Evolutionary conservation across 2,113 vertebrate species (phyloP).

Genomic region (Hippocampus abdominalis): DNA sequence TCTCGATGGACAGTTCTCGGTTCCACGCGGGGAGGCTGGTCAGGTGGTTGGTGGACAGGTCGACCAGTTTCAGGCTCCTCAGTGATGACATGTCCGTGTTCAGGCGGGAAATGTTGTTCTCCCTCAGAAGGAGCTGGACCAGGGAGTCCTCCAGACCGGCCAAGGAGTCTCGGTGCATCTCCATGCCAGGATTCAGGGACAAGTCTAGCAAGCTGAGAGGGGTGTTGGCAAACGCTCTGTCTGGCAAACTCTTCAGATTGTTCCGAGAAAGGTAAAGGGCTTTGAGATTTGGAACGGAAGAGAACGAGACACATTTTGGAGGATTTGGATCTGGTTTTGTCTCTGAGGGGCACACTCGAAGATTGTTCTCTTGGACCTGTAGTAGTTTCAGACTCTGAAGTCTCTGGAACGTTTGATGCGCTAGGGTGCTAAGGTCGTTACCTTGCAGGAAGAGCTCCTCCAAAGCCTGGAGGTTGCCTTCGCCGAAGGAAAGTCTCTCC

Average conservation of each 20-base stretch:
- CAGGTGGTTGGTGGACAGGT: slow-evolving; percentile 85
- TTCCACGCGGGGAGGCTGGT: slow-evolving; percentile 76
- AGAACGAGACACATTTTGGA: slow-evolving; percentile 74
- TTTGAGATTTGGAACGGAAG: slow-evolving; percentile 64
- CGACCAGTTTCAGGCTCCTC: slow-evolving; percentile 76
- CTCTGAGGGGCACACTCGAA: slow-evolving; percentile 68
- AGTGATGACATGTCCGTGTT: slow-evolving; percentile 79
- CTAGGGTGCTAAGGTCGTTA: slow-evolving; percentile 73
- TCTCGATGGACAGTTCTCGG: slow-evolving; percentile 78
- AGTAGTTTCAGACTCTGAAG: slow-evolving; percentile 76
- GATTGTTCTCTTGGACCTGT: slow-evolving; percentile 78
- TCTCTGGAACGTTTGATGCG: slow-evolving; percentile 71
- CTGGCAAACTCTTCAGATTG: slow-evolving; percentile 67
- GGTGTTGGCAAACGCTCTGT: slow-evolving; percentile 73
- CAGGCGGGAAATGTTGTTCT: slow-evolving; percentile 75
- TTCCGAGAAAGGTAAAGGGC: slow-evolving; percentile 82
- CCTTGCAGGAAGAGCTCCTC: slow-evolving; percentile 77
- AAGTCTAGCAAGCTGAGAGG: slow-evolving; percentile 79
- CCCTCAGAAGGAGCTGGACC: slow-evolving; percentile 77
- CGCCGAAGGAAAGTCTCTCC: slow-evolving; percentile 68
- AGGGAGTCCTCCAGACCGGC: slow-evolving; percentile 82
- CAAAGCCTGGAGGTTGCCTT: slow-evolving; percentile 57
- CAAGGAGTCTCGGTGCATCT: slow-evolving; percentile 73
- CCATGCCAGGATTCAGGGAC: slow-evolving; percentile 80
- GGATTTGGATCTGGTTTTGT: slow-evolving; percentile 30